phyloP scores from a whole-genome alignment of 1,140 invertebrate species.

The Caenorhabditis remanei region DNA sequence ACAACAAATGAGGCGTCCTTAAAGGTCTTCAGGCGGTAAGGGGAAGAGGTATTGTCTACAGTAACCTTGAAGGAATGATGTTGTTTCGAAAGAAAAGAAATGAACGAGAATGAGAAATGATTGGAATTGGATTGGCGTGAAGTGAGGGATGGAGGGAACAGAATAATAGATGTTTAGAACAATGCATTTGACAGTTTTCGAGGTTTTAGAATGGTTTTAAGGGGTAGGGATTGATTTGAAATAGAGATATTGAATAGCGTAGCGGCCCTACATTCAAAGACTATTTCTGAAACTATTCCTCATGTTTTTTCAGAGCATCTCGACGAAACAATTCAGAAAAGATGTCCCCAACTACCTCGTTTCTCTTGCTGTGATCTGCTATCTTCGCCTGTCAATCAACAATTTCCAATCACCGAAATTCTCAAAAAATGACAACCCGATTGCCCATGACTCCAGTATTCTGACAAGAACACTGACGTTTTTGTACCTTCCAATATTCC shows the following conservation, averaged over 20 bases:
- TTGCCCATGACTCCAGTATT: not conserved
- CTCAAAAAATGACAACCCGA: conserved; percentile 37
- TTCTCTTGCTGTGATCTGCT: not conserved
- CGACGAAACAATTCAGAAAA: not conserved
- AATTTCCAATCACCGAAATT: conserved; percentile 26
- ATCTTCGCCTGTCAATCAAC: conserved; percentile 1
- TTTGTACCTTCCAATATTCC: conserved; percentile 13
- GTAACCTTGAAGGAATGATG: conserved; percentile 51
- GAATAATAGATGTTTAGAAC: not conserved
- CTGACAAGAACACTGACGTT: not conserved
- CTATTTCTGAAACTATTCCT: not conserved
- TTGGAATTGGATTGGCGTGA: conserved; percentile 6
- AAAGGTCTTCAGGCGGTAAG: conserved; percentile 51
- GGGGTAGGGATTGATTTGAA: not conserved
- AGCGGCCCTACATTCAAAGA: not conserved
- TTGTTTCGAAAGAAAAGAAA: not conserved
- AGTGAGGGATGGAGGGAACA: not conserved
- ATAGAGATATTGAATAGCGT: too few relatives aligned
- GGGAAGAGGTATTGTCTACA: conserved; percentile 16
- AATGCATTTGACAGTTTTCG: not conserved
- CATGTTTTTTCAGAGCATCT: not conserved
- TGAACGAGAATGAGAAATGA: conserved; percentile 5
- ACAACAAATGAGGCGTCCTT: conserved; percentile 38
- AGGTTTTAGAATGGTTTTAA: not conserved
- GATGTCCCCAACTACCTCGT: conserved; percentile 8